Evolutionary conservation across 1,140 invertebrate species (phyloP).

Genomic region (Goniozus legneri): DNA sequence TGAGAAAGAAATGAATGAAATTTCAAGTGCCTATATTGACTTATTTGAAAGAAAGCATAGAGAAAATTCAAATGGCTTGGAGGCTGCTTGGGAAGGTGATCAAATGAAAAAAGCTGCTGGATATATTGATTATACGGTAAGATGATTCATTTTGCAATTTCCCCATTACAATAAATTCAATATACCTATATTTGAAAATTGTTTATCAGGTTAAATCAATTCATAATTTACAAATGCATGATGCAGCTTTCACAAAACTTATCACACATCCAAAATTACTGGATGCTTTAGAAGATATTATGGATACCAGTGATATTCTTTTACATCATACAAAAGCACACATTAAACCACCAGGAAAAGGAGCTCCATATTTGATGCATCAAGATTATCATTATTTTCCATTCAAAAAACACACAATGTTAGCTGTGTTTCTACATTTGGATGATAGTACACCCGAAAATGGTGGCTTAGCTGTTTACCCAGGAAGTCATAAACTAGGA

Average conservation of each 20-base stretch:
- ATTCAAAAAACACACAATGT: constrained; percentile 60
- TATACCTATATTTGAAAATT: constrained; percentile 7
- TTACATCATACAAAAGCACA: constrained; percentile 66
- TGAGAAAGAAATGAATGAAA: constrained; percentile 49
- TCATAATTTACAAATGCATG: constrained; percentile 61
- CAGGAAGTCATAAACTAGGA: constrained; percentile 62
- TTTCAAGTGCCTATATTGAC: constrained; percentile 49
- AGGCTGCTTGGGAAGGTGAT: constrained; percentile 54
- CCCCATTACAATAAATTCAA: not conserved
- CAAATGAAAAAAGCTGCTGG: constrained; percentile 46
- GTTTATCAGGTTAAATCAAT: constrained; percentile 54
- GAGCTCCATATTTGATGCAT: constrained; percentile 63
- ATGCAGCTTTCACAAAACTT: constrained; percentile 55
- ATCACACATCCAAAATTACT: constrained; percentile 57
- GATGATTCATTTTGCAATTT: constrained; percentile 11
- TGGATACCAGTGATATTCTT: constrained; percentile 58
- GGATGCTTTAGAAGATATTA: constrained; percentile 59
- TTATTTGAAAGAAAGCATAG: constrained; percentile 48
- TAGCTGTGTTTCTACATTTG: constrained; percentile 62
- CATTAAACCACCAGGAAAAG: constrained; percentile 61
- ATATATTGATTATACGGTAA: constrained; percentile 42
- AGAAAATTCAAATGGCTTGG: constrained; percentile 41
- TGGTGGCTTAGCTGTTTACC: constrained; percentile 62
- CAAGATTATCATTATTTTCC: constrained; percentile 66
- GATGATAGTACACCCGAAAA: constrained; percentile 61